Evolutionary conservation across 2,797 vertebrate genomes (phyloP).

Genomic region (Toxotes lorentzi): DNA sequence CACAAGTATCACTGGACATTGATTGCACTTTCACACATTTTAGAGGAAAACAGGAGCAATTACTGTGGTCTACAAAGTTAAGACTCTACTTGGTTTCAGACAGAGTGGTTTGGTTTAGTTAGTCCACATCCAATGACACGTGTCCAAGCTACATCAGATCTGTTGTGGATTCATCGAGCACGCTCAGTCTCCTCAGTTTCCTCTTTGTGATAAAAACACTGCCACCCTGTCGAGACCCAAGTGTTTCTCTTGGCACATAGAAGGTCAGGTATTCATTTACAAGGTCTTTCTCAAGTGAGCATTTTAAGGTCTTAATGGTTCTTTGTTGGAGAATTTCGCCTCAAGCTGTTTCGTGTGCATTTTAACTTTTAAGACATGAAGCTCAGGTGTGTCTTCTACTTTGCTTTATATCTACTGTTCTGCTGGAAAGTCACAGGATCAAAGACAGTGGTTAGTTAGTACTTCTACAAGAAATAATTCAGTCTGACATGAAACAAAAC

Average conservation of each 20-base stretch:
- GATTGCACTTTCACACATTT: slow-evolving; percentile 66
- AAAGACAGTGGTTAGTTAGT: slow-evolving; percentile 15
- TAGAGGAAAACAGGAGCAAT: slow-evolving; percentile 16
- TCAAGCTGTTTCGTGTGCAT: slow-evolving; percentile 36
- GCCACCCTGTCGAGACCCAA: slow-evolving; percentile 35
- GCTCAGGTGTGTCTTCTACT: slow-evolving; percentile 11
- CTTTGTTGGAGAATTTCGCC: slow-evolving; percentile 41
- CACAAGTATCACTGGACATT: slow-evolving; percentile 49
- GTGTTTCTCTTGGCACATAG: slow-evolving; percentile 72
- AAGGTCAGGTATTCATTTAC: slow-evolving; percentile 76
- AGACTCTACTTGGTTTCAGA: slow-evolving; percentile 5
- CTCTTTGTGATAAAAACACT: slow-evolving; percentile 24
- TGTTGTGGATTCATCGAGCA: neutral
- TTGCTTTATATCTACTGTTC: slow-evolving; percentile 11
- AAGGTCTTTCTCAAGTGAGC: slow-evolving; percentile 36
- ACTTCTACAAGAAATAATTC: slow-evolving; percentile 17
- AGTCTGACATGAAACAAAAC: slow-evolving; percentile 6
- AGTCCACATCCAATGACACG: neutral
- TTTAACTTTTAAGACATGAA: slow-evolving; percentile 17
- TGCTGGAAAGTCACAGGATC: slow-evolving; percentile 17
- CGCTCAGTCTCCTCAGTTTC: slow-evolving; percentile 1
- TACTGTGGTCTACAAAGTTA: neutral
- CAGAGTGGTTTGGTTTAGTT: slow-evolving; percentile 32
- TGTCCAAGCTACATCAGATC: neutral
- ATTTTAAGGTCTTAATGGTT: slow-evolving; percentile 28